Percentiles rank a stretch among this genome's conserved stretches.
These are phyloP conservation scores for Ariopsis seemanni DNA, from an alignment of 2,113 vertebrate genomes.

Conservation along the genomic window DNA sequence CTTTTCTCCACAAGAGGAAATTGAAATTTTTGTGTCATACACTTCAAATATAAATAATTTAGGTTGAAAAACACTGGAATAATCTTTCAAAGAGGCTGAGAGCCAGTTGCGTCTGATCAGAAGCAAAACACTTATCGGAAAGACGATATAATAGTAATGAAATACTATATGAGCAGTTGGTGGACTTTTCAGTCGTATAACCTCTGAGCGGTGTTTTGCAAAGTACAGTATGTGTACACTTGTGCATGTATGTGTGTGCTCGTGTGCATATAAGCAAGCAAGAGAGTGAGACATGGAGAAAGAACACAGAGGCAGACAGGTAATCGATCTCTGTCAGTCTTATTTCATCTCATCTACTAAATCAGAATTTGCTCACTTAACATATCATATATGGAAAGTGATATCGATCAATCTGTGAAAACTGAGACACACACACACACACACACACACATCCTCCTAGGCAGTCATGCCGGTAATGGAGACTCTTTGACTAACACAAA, in stretches of 20 bases:
- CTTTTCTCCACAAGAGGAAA: background rate
- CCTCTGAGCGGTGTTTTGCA: background rate
- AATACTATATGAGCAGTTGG: background rate
- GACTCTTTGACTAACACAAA: constrained; percentile 44
- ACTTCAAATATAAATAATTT: background rate
- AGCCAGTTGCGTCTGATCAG: background rate
- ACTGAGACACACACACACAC: constrained; percentile 33
- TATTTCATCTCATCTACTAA: constrained; percentile 42
- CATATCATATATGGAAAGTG: constrained; percentile 51
- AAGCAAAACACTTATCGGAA: background rate
- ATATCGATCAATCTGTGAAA: constrained; percentile 50
- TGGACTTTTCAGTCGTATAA: background rate
- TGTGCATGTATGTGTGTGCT: background rate
- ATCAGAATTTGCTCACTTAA: constrained; percentile 49
- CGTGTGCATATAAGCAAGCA: constrained; percentile 8
- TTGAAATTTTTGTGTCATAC: background rate
- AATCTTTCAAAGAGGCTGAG: background rate
- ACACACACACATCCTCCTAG: constrained; percentile 13
- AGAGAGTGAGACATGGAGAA: background rate
- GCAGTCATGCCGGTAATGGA: constrained; percentile 50
- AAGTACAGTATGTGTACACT: background rate
- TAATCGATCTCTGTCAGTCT: constrained; percentile 65
- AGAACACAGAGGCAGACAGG: constrained; percentile 44
- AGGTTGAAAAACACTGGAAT: background rate
- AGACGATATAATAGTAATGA: background rate